A percentile compares a stretch with the other conserved stretches of the same genome.
These are phyloP conservation scores for Drosophila helvetica DNA, from an alignment of 2,888 invertebrate species.

Conservation along the genomic window DNA sequence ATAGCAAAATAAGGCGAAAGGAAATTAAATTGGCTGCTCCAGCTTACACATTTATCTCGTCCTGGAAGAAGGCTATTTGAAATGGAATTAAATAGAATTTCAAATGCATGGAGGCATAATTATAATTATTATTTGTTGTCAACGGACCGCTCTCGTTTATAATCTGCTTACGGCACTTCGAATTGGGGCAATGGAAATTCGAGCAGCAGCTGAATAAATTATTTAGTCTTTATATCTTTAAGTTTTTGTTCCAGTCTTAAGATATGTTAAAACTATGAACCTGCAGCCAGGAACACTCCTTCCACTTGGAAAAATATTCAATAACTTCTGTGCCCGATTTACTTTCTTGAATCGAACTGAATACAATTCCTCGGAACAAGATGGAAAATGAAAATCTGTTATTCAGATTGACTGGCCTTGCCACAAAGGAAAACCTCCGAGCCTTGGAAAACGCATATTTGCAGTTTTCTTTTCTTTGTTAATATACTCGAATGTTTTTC, in stretches of 20 bases:
- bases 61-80: slow-evolving; percentile 45
- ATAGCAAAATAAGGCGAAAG: slow-evolving; percentile 60
- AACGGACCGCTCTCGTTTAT: slow-evolving; percentile 16
- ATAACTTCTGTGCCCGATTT: slow-evolving; percentile 24
- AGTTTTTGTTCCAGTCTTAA: background rate
- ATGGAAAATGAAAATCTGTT: slow-evolving; percentile 38
- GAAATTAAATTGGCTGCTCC: slow-evolving; percentile 54
- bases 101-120: slow-evolving; percentile 19
- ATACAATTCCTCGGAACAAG: slow-evolving; percentile 10
- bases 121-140: slow-evolving; percentile 18
- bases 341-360: slow-evolving; percentile 19
- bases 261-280: background rate
- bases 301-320: slow-evolving; percentile 1
- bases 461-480: slow-evolving; percentile 50
- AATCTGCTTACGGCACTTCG: slow-evolving; percentile 3
- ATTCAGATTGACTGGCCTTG: slow-evolving; percentile 57
- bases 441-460: slow-evolving; percentile 44
- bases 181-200: slow-evolving; percentile 14
- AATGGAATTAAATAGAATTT: slow-evolving; percentile 41
- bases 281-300: no score
- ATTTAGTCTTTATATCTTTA: background rate
- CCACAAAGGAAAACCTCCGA: slow-evolving; percentile 23
- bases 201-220: slow-evolving; percentile 54
- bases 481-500: slow-evolving; percentile 37
- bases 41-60: slow-evolving; percentile 30